A percentile compares a stretch with the other conserved stretches of the same genome.
Conservation (phyloP, 2,888 invertebrate species). For the Brachylomia viminalis region DNA sequence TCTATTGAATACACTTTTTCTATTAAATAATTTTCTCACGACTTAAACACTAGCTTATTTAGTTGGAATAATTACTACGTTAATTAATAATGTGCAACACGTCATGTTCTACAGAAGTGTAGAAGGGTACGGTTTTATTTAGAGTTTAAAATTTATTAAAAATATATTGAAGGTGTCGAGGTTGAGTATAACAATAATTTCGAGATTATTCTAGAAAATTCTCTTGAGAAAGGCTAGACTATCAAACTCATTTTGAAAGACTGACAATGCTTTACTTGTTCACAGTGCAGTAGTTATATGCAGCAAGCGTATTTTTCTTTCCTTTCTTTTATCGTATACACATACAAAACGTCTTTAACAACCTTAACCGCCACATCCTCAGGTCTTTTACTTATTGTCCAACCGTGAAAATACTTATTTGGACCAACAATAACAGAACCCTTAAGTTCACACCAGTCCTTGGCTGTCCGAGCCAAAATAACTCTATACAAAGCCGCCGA, state of each 20-base stretch:
- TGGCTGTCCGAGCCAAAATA: constrained; percentile 65
- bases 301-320: neutral
- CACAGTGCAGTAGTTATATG: neutral
- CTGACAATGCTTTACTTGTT: neutral
- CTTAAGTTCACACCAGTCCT: constrained; percentile 58
- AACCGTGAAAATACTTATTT: constrained; percentile 60
- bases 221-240: neutral
- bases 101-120: neutral
- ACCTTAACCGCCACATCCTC: constrained; percentile 24
- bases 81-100: constrained; percentile 21
- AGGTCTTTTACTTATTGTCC: constrained; percentile 48
- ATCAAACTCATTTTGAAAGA: neutral
- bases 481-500: constrained; percentile 66
- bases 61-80: constrained; percentile 37
- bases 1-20: constrained; percentile 44
- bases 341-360: constrained; percentile 26
- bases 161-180: neutral
- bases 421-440: constrained; percentile 57
- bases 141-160: neutral
- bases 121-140: neutral
- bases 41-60: constrained; percentile 25
- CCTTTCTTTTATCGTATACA: neutral
- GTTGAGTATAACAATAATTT: neutral
- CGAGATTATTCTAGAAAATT: neutral
- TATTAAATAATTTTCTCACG: constrained; percentile 48